Conservation (phyloP, 2,113 vertebrate genomes). For the Lanius collurio region DNA sequence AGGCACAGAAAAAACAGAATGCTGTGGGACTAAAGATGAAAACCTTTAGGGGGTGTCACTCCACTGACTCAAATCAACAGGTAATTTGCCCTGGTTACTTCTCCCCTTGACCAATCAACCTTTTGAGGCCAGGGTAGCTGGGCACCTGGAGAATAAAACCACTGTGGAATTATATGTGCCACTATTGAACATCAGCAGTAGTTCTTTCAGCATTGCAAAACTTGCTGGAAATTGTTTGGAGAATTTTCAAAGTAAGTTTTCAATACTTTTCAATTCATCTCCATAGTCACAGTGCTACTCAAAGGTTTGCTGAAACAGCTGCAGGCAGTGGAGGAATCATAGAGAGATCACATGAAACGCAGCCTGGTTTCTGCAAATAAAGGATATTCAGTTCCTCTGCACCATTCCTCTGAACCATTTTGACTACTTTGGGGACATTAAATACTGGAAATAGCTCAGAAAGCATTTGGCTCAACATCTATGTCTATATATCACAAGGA, state of each 20-base stretch:
- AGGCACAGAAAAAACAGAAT: neutral
- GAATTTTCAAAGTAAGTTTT: slow-evolving; percentile 40
- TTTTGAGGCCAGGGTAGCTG: neutral
- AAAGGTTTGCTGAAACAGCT: slow-evolving; percentile 51
- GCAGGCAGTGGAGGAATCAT: neutral
- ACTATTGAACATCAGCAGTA: neutral
- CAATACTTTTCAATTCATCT: slow-evolving; percentile 17
- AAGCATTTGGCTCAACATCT: neutral
- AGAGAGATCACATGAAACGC: slow-evolving; percentile 21
- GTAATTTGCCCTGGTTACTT: neutral
- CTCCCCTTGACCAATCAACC: neutral
- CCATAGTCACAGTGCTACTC: neutral
- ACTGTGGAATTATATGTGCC: neutral
- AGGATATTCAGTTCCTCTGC: neutral
- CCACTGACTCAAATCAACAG: neutral
- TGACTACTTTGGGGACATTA: neutral
- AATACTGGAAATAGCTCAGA: slow-evolving; percentile 15
- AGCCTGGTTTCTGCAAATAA: neutral
- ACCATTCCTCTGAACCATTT: neutral
- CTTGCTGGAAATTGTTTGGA: slow-evolving; percentile 33
- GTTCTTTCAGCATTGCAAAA: slow-evolving; percentile 22
- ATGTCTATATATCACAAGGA: neutral
- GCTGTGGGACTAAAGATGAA: neutral
- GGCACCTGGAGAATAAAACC: neutral
- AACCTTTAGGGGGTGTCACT: neutral